Evolutionary conservation across 2,888 invertebrate species (phyloP).

Genomic region (Ochropleura plecta): DNA sequence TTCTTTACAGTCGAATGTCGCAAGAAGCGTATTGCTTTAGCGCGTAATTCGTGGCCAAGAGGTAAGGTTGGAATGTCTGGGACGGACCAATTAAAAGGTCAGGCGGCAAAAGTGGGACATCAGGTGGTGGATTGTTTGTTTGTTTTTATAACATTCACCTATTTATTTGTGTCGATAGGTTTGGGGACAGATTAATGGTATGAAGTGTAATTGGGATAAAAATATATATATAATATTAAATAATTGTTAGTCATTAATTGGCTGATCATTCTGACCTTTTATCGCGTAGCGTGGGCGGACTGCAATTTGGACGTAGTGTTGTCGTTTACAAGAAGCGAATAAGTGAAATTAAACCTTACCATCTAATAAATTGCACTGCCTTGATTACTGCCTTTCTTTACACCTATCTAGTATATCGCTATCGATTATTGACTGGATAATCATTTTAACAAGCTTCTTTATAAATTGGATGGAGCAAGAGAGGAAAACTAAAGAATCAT

Average conservation of each 20-base stretch:
- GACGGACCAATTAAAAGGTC: conserved; percentile 35
- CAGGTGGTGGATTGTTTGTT: conserved; percentile 38
- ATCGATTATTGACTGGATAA: no score
- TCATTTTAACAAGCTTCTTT: no score
- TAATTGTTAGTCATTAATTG: background rate
- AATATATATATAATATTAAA: background rate
- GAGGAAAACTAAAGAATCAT: no score
- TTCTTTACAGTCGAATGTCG: background rate
- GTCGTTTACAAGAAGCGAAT: background rate
- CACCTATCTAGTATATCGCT: no score
- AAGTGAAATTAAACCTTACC: background rate
- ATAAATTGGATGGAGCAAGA: no score
- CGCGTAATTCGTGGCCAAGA: background rate
- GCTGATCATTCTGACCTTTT: background rate
- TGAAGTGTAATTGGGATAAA: background rate
- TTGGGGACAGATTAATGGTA: conserved; percentile 9
- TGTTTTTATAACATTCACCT: conserved; percentile 41
- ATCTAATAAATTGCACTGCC: no score
- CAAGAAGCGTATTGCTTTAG: background rate
- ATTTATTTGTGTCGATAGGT: conserved; percentile 16
- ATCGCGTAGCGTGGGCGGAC: background rate
- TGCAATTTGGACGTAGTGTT: background rate
- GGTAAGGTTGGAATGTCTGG: conserved; percentile 14
- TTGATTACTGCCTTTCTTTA: no score
- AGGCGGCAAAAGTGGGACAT: conserved; percentile 27